Evolutionary conservation across 2,113 vertebrate genomes (phyloP), one percentile per base, ranked within the genome.

Genomic region (Chascanopsetta lugubris): DNA sequence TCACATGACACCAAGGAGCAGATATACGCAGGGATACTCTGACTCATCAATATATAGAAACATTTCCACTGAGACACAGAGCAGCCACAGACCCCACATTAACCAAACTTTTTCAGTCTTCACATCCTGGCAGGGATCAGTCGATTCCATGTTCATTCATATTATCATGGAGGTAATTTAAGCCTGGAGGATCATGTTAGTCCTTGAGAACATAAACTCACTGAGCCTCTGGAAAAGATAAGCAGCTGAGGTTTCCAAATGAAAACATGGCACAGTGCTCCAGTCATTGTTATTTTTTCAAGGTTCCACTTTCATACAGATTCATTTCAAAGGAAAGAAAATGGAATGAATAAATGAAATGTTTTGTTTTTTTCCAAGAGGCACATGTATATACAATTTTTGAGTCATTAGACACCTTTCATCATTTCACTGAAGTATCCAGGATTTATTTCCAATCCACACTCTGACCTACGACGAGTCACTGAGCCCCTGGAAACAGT

Each of bases 1-100:
- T 62, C 46, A 57, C 38, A 40, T 40, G 64, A 78, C 62, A 61
- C 22, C 17, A 20, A 15, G 40, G 2, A 38, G 20, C 50, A 34
- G 15, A 15, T 15, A 15, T 38, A 4, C 7, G 38, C 10, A 42
- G 10, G n/a, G n/a, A n/a, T n/a, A n/a, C n/a, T n/a, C n/a, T 15
- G 53, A 69, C 48, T 68, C 61, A 30, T 30, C 32, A 4, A 26
- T 6, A 40, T 58, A n/a, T n/a, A n/a, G n/a, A n/a, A n/a, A n/a
- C n/a, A n/a, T n/a, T n/a, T n/a, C n/a, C n/a, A n/a, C n/a, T n/a
- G n/a, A n/a, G n/a, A n/a, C n/a, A n/a, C n/a, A n/a, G n/a, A n/a
- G n/a, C n/a, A 5, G 29, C 5, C 5, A 30, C 29, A 26, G 27
- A 60, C 6, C 22, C 24, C 2, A 27, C 67, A 42, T 46, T 5